Evolutionary conservation across 2,888 invertebrate species (phyloP), one percentile per base, ranked within the genome.

Genomic region (Adineta ricciae): DNA sequence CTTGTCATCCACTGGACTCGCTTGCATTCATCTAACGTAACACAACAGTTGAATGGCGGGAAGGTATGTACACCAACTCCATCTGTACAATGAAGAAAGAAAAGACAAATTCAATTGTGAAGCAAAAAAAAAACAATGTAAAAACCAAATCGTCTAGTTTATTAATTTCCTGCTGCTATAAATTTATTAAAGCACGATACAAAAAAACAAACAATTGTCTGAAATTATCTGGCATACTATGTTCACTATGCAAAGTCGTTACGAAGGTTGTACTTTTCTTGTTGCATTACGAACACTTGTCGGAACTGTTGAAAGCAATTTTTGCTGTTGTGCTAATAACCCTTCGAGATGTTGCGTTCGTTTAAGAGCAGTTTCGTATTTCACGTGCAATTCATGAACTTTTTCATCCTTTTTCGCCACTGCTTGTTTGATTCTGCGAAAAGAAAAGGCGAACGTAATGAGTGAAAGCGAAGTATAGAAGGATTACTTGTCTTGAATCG

Each of bases 311-410:
- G 78, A 41, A 41, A 83, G 56, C 2, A 90, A 87, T 88, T 90
- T 90, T 56, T 90, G 87, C 86, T 90, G 90, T 87, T 90, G 90
- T 84, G 90, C 89, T 83, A 91, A 87, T 19, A 90, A 87, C 1
- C 89, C 90, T 86, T 91, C 91, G n/a, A 91, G 87, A 86, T 91
- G 90, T 86, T 91, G 90, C 3, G 90, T 90, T 54, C 90, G 87
- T 87, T 90, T 91, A 86, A 89, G 87, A 8, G 91, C 90, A 41
- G 90, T 90, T 85, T 90, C 88, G 86, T 89, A 89, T 87, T 91
- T 90, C 84, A 89, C 88, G 84, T 87, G 88, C 32, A 91, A 87
- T 87, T 90, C 90, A 38, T 87, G 88, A 27, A 90, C 89, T 46
- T 89, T 89, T 83, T 90, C 90, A 85, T 90, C 90, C 86, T 90